phyloP scores from a whole-genome alignment of 2,113 vertebrate genomes.

The Loxodonta africana region DNA sequence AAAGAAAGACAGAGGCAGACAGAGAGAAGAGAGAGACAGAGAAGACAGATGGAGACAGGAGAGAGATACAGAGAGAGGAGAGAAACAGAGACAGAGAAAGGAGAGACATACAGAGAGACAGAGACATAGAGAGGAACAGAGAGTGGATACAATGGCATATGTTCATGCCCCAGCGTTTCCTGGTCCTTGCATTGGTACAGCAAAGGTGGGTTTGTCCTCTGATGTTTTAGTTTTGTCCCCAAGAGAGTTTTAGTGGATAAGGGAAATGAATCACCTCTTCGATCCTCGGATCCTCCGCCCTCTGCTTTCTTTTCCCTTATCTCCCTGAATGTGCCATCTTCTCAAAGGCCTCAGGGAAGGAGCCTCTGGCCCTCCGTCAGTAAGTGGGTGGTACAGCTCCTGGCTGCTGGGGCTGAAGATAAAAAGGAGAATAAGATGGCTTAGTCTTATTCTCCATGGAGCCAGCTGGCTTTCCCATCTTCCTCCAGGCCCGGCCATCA shows the following conservation, averaged over 20 bases:
- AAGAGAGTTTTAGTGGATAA: neutral
- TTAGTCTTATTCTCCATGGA: neutral
- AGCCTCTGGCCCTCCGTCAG: neutral
- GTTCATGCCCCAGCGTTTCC: neutral
- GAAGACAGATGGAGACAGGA: too few relatives aligned
- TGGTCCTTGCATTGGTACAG: too few relatives aligned
- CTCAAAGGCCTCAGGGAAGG: neutral
- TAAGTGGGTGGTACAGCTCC: neutral
- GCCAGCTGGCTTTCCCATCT: too few relatives aligned
- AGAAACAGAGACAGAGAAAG: neutral
- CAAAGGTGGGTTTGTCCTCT: neutral
- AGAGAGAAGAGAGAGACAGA: too few relatives aligned
- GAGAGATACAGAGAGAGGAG: too few relatives aligned
- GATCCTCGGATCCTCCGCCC: too few relatives aligned
- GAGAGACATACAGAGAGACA: neutral
- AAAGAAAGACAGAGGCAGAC: neutral
- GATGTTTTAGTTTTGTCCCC: neutral
- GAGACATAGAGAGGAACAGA: neutral
- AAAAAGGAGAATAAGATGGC: too few relatives aligned
- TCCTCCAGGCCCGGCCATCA: neutral
- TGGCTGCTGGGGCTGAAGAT: neutral
- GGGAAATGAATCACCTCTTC: neutral
- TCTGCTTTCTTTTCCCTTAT: neutral
- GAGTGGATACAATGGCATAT: neutral
- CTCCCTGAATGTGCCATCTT: neutral